Base-by-base conservation (phyloP, 2,797 vertebrate genomes). In the Jordanella pulchra region DNA sequence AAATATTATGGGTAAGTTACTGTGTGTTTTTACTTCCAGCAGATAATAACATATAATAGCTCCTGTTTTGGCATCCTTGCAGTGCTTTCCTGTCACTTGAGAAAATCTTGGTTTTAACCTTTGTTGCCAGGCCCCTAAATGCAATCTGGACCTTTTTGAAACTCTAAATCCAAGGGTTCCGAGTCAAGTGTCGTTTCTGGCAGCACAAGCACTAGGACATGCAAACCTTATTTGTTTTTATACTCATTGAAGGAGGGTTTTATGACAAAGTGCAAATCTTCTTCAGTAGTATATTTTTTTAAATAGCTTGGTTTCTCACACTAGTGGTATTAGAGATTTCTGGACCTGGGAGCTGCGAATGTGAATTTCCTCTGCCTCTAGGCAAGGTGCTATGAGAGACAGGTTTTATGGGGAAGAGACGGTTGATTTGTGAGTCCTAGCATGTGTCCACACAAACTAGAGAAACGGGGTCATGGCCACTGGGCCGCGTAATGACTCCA, bases 401-500 rank as follows among this genome's bases (percentile, higher is more conserved):
- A 72, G 50, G 54, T 27, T 72, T 65, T 71, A 67, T 60, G 60
- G 55, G 58, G 73, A 63, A 42, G 82, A 76, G 48, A 75, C 44
- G 56, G 66, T 78, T 55, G 50, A 54, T 77, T 56, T 67, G 44
- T 25, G 44, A 48, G 30, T 55, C 55, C 50, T 68, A 69, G 61
- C 42, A 28, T 67, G 32, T 73, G 58, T 73, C 51, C 77, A 79
- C 81, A 86, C 78, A 94, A 82, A 82, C 14, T 48, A 93, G 86
- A 91, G 94, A 95, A 95, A 95, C 94, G 92, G 95, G 95, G 92
- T 95, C 95, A 96, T 93, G 96, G 93, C 92, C 95, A 95, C 84
- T 96, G 95, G 93, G 91, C 95, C 95, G 95, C 88, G 94, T 97
- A 97, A 97, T 97, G 95, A 95, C 94, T 95, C 94, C 92, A 84